These are phyloP conservation scores for Echiichthys vipera DNA, from an alignment of 2,797 vertebrate genomes.

Conservation along the genomic window DNA sequence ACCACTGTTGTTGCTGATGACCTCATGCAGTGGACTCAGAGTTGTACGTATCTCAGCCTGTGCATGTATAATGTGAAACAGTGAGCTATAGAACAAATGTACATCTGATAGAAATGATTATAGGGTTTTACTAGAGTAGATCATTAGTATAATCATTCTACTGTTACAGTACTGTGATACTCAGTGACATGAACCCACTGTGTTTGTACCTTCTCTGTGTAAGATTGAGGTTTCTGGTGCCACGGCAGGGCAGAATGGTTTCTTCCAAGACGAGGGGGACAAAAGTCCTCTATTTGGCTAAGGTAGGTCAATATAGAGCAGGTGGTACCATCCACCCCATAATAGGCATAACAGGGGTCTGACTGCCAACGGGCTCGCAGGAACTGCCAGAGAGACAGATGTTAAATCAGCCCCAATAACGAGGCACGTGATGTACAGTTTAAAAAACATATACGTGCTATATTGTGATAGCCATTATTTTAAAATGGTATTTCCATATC, in stretches of 20 bases:
- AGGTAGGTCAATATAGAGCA: conserved; percentile 85
- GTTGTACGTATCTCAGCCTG: conserved; percentile 71
- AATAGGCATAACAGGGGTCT: conserved; percentile 83
- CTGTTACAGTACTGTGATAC: not conserved
- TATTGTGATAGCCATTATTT: not conserved
- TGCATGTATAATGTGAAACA: not conserved
- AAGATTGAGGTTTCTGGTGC: conserved; percentile 55
- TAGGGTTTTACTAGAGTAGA: not conserved
- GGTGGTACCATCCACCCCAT: conserved; percentile 81
- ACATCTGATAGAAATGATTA: not conserved
- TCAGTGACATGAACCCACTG: not conserved
- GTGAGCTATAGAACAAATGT: not conserved
- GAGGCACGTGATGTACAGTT: not conserved
- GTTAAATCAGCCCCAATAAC: conserved; percentile 11
- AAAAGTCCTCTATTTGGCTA: conserved; percentile 81
- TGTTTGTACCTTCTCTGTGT: conserved; percentile 62
- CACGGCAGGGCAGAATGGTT: conserved; percentile 65
- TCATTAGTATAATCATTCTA: not conserved
- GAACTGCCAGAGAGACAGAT: conserved; percentile 67
- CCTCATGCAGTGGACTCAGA: conserved; percentile 64
- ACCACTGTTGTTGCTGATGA: conserved; percentile 62
- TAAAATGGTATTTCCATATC: conserved; percentile 7
- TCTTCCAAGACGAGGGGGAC: conserved; percentile 62
- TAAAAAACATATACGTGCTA: not conserved
- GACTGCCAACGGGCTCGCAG: conserved; percentile 77